A percentile compares a stretch with the other conserved stretches of the same genome.
Evolutionary conservation across 1,140 invertebrate species (phyloP).

Genomic region (Diuraphis noxia): DNA sequence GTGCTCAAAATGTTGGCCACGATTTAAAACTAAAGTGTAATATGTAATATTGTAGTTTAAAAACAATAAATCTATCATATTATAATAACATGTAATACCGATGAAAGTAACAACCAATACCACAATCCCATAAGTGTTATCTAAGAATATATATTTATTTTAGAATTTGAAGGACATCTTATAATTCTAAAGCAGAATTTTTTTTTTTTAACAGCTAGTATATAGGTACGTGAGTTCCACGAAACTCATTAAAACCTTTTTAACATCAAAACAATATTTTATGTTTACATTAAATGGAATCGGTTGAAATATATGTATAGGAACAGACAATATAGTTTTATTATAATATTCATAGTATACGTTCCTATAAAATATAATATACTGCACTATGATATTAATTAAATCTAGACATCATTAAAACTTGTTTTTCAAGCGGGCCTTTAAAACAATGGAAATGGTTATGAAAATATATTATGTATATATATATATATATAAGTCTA

Average conservation of each 20-base stretch:
- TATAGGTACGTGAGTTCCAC: neutral
- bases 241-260: neutral
- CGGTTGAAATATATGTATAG: neutral
- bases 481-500: neutral
- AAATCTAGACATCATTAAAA: neutral
- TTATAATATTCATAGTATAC: neutral
- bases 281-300: neutral
- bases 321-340: neutral
- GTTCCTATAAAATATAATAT: neutral
- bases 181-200: too few species aligned
- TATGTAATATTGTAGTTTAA: neutral
- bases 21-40: neutral
- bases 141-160: neutral
- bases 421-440: neutral
- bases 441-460: neutral
- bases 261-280: neutral
- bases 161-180: neutral
- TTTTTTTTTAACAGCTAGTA: neutral
- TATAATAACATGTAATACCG: neutral
- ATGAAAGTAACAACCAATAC: neutral
- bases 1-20: conserved; percentile 5
- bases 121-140: neutral
- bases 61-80: neutral
- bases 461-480: neutral
- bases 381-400: neutral